Percentiles rank a stretch among this genome's conserved stretches.
Evolutionary conservation across 2,113 vertebrate genomes (phyloP).

Genomic region (Pogonocichla stellata): DNA sequence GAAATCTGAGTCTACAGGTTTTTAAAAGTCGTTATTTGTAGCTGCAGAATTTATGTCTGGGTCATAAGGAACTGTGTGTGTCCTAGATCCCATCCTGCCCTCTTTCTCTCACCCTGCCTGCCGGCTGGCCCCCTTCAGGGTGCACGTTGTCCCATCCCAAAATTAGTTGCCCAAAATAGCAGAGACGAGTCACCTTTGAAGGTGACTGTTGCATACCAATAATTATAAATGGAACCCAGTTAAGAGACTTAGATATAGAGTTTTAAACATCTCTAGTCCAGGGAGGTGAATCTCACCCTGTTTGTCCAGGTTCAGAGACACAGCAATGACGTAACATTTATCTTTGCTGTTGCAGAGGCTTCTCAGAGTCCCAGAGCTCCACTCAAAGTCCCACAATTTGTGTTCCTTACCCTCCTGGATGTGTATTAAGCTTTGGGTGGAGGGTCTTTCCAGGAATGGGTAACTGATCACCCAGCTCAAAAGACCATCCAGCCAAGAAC

Average conservation of each 20-base stretch:
- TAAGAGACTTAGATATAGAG: not conserved
- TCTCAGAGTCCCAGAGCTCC: not conserved
- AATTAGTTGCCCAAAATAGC: constrained; percentile 37
- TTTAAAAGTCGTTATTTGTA: not conserved
- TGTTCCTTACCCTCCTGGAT: not conserved
- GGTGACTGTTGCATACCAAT: constrained; percentile 14
- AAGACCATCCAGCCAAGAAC: not conserved
- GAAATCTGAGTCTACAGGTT: not conserved
- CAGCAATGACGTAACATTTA: rapidly evolving
- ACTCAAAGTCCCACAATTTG: not conserved
- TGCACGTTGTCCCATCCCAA: not conserved
- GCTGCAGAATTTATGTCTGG: not conserved
- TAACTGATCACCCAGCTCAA: not conserved
- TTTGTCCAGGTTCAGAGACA: not conserved
- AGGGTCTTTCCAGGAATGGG: not conserved
- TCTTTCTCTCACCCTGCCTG: not conserved
- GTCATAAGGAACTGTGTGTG: not conserved
- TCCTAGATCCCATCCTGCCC: not conserved
- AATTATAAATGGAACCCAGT: not conserved
- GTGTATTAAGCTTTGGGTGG: not conserved
- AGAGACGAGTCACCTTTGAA: constrained; percentile 4
- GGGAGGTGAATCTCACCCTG: not conserved
- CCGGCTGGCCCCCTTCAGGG: not conserved
- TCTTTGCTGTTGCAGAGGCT: not conserved
- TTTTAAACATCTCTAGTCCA: not conserved